A percentile compares a stretch with the other conserved stretches of the same genome.
phyloP scores from a whole-genome alignment of 2,888 invertebrate species.

The Bellardia pandia region DNA sequence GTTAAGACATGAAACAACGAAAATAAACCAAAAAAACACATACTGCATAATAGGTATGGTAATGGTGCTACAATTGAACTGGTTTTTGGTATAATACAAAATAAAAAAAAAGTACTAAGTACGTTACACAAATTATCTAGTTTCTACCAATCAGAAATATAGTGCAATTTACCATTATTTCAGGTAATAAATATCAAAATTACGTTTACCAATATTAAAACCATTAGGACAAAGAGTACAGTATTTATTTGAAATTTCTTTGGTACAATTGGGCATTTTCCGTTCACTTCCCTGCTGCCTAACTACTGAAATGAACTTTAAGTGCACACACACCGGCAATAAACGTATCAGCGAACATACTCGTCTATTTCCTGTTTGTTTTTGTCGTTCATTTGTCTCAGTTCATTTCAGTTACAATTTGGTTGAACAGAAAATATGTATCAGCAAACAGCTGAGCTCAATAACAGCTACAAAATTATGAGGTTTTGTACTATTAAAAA shows the following conservation, averaged over 20 bases:
- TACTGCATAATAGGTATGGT: background rate
- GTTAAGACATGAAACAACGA: constrained; percentile 20
- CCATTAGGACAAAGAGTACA: too few relatives aligned
- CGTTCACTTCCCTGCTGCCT: background rate
- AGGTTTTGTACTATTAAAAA: constrained; percentile 43
- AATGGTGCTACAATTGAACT: background rate
- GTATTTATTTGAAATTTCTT: too few relatives aligned
- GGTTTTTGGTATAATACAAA: background rate
- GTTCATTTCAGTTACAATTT: constrained; percentile 52
- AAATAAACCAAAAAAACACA: background rate
- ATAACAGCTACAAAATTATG: constrained; percentile 18
- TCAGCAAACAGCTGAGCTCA: background rate
- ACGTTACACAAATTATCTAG: too few relatives aligned
- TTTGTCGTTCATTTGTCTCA: constrained; percentile 24
- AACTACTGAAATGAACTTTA: constrained; percentile 25
- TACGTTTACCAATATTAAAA: too few relatives aligned
- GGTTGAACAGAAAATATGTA: background rate
- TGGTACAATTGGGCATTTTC: background rate
- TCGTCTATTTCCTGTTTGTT: constrained; percentile 56
- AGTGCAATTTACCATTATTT: too few relatives aligned
- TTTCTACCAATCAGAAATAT: too few relatives aligned
- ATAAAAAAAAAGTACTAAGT: background rate
- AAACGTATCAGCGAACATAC: constrained; percentile 1
- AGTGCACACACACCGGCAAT: constrained; percentile 41
- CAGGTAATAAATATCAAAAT: too few relatives aligned